Percentiles rank a stretch among this genome's conserved stretches.
Conservation (phyloP, 2,113 vertebrate species). For the Dasyprocta punctata region DNA sequence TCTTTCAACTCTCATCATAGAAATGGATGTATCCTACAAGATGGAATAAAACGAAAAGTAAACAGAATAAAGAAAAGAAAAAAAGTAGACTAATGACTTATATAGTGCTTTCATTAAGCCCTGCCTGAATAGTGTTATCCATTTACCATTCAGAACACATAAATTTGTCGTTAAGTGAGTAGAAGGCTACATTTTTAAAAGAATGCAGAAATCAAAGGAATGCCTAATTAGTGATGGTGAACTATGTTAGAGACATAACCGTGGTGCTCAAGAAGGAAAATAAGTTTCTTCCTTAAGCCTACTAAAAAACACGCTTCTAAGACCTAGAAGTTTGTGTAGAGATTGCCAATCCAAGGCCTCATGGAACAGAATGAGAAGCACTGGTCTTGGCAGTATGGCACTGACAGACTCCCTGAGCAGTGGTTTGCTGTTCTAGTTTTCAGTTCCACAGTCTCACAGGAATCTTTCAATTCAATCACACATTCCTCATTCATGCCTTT, state of each 20-base stretch:
- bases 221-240: not conserved
- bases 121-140: not conserved
- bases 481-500: not conserved
- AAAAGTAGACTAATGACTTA: not conserved
- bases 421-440: not conserved
- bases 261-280: not conserved
- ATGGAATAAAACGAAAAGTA: conserved; percentile 36
- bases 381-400: not conserved
- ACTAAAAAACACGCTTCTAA: not conserved
- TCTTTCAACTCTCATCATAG: conserved; percentile 4
- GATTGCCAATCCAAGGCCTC: not conserved
- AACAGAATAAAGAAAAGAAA: not conserved
- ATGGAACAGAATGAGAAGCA: not conserved
- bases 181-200: not conserved
- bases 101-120: not conserved
- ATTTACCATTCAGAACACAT: not conserved
- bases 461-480: not conserved
- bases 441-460: not conserved
- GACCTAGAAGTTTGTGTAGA: not conserved
- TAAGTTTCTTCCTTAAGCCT: not conserved
- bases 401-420: not conserved
- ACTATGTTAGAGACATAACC: not conserved
- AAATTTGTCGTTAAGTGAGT: not conserved
- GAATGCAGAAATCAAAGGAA: not conserved
- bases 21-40: not conserved